Evolutionary conservation across 2,113 vertebrate genomes (phyloP).

Genomic region (Sphaerodactylus townsendi): DNA sequence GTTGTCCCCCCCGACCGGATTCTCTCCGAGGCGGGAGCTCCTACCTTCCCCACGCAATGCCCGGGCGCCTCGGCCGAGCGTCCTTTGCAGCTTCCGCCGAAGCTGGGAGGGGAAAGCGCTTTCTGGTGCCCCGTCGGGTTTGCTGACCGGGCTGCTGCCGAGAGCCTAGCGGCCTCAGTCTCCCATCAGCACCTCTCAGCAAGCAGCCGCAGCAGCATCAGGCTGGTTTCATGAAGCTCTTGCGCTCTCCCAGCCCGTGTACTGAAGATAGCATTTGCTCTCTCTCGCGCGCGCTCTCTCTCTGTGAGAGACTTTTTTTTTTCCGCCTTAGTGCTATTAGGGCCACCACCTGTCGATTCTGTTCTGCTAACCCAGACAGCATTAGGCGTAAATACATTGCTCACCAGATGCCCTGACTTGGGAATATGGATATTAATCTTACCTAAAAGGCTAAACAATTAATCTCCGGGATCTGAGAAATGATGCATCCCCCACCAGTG

Average conservation of each 20-base stretch:
- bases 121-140: neutral
- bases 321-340: neutral
- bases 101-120: neutral
- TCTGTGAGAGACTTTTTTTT: no score
- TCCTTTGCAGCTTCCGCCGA: neutral
- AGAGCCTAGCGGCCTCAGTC: neutral
- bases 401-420: neutral
- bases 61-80: neutral
- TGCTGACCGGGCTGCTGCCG: neutral
- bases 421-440: neutral
- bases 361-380: neutral
- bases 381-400: neutral
- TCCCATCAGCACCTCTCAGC: neutral
- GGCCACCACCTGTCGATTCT: conserved; percentile 18
- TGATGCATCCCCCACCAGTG: neutral
- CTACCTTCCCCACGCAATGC: neutral
- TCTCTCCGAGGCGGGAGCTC: neutral
- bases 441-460: neutral
- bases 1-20: neutral
- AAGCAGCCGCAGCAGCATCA: neutral
- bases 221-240: neutral
- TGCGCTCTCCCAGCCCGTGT: neutral
- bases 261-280: neutral
- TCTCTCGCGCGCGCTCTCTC: no score
- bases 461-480: neutral